Conservation (phyloP, 2,797 vertebrate species). For the Melanotaenia boesemani region DNA sequence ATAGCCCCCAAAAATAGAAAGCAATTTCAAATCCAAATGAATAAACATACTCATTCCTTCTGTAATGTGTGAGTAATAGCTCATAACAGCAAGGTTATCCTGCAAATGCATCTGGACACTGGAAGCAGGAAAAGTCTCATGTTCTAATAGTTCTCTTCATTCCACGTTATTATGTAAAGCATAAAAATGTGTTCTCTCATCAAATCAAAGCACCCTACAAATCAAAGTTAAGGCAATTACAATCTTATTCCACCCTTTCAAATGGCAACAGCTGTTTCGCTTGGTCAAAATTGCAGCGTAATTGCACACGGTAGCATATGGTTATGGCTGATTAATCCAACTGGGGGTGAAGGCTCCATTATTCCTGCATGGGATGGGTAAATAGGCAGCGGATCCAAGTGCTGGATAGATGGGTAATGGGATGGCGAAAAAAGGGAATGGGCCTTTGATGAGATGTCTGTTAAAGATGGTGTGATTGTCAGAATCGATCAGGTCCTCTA, state of each 20-base stretch:
- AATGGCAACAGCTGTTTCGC: conserved; percentile 85
- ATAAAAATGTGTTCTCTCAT: conserved; percentile 75
- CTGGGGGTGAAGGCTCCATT: conserved; percentile 75
- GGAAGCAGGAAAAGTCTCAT: conserved; percentile 40
- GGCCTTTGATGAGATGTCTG: conserved; percentile 74
- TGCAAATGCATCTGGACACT: conserved; percentile 52
- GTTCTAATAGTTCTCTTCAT: conserved; percentile 64
- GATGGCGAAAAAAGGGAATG: conserved; percentile 62
- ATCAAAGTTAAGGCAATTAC: conserved; percentile 86
- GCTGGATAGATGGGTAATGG: conserved; percentile 68
- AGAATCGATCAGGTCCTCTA: conserved; percentile 67
- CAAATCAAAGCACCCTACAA: conserved; percentile 80
- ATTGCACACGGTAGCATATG: conserved; percentile 84
- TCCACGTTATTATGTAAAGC: conserved; percentile 70
- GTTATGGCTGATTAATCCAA: conserved; percentile 85
- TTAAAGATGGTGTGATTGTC: conserved; percentile 70
- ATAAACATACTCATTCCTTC: conserved; percentile 59
- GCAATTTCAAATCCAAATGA: conserved; percentile 58
- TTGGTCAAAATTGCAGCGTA: conserved; percentile 80
- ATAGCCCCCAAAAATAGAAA: conserved; percentile 55
- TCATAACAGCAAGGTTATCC: conserved; percentile 64
- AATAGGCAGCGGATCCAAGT: conserved; percentile 67
- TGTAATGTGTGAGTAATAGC: conserved; percentile 58
- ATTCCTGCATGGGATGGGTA: conserved; percentile 72
- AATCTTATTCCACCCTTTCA: conserved; percentile 79